Base-by-base conservation (phyloP, 2,888 invertebrate genomes). In the Adineta ricciae region DNA sequence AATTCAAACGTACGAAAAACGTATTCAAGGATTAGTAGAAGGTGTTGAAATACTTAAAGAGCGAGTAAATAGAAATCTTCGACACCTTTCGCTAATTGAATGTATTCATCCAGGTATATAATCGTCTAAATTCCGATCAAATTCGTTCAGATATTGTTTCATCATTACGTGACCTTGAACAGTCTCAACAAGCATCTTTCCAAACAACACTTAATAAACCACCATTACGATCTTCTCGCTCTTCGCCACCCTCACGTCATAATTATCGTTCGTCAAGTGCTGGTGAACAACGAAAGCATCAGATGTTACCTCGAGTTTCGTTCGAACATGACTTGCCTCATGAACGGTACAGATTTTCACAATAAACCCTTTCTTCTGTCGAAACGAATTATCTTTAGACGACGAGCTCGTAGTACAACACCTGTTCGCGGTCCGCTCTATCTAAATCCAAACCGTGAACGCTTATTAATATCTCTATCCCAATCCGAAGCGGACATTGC, bases 191-290 rank as follows among this genome's bases (percentile, higher is more conserved):
- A 78, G 21, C 2, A 41, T 32, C 36, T 38, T 24, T 5, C 24
- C 21, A 38, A 41, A 38, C 2, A 41, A 38, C 73, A 38, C 21
- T 36, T 2, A 36, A 41, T 9, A 38, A 21, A 38, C 38, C 0
- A 19, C 21, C 73, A 73, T 38, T 38, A 41, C 38, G 41, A 41
- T 7, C 24, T 7, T 41, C 78, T n/a, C 38, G 41, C 9, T 41
- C 24, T 24, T 78, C 78, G n/a, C 16, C 78, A 78, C 64, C 64
- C 0, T 5, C 5, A 32, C 64, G 64, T 64, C 2, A 32, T 64
- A 64, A 36, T 64, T 32, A 64, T 64, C 64, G 78, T 41, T 78
- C 78, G n/a, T 11, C 41, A n/a, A 78, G 78, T 41, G 78, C 78
- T n/a, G 78, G n/a, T 78, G 41, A 78, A 78, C 24, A 41, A 78